phyloP scores from a whole-genome alignment of 2,888 invertebrate genomes.

The Campaea margaritaria region DNA sequence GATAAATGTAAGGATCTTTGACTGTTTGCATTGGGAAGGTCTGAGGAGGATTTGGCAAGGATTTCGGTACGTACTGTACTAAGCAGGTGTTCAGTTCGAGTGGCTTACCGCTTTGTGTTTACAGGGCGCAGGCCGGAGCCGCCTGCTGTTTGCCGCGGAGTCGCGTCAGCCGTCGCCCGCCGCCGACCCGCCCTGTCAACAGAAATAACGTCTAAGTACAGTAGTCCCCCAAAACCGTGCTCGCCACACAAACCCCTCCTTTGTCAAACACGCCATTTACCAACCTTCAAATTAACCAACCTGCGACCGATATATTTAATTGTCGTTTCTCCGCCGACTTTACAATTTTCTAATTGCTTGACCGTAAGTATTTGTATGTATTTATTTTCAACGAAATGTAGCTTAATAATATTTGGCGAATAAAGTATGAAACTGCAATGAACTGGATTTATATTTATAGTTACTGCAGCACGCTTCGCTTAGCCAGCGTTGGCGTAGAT shows the following conservation, averaged over 20 bases:
- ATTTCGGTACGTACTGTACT: conserved; percentile 3
- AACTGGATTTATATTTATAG: conserved; percentile 50
- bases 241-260: conserved; percentile 40
- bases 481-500: conserved; percentile 48
- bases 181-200: conserved; percentile 42
- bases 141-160: conserved; percentile 43
- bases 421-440: conserved; percentile 51
- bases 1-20: not conserved
- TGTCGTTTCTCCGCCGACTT: conserved; percentile 2
- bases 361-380: no score
- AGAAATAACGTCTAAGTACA: conserved; percentile 42
- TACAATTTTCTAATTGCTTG: conserved; percentile 16
- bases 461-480: conserved; percentile 46
- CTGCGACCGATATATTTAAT: conserved; percentile 5
- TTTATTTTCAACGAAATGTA: conserved; percentile 15
- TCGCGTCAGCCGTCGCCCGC: conserved; percentile 32
- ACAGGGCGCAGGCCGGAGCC: conserved; percentile 40
- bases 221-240: conserved; percentile 41
- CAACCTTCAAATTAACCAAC: conserved; percentile 38
- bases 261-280: conserved; percentile 42
- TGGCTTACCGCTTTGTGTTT: conserved; percentile 47
- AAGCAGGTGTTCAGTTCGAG: conserved; percentile 36
- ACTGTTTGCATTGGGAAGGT: conserved; percentile 8
- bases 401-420: conserved; percentile 44
- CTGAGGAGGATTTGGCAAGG: conserved; percentile 1